Base-by-base conservation (phyloP, 2,888 invertebrate species). In the Ctena decussata region DNA sequence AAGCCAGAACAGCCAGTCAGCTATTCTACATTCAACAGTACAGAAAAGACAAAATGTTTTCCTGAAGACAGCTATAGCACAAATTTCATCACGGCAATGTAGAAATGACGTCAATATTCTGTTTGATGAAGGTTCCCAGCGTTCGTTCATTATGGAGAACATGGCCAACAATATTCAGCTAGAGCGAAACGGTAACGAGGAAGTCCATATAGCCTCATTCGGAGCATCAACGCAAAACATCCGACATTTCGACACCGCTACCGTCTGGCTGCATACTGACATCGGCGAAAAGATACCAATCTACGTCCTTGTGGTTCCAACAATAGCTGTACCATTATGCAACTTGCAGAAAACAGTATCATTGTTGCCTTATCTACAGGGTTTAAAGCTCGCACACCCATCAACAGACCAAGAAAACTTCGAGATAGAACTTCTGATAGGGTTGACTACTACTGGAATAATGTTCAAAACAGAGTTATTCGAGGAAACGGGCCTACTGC, bases 401-500 rank as follows among this genome's bases (percentile, higher is more conserved):
- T 27, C 78, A 32, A 24, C 76, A 44, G 65, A 69, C 27, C 41
- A 72, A 41, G 41, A 30, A 30, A 24, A 72, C 24, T 72, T 72
- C 44, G 72, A 72, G 44, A 46, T 80, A 24, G n/a, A 32, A 32
- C 32, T 80, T n/a, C 32, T 65, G 15, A 74, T 80, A 72, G 74
- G 11, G 74, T 74, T n/a, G 80, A 87, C 44, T 41, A 57, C 30
- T 89, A 84, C 72, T 89, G 85, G 85, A 71, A 81, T 0, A 75
- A 86, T 27, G 87, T 87, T 5, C 75, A 70, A 30, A 75, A 86
- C 46, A 69, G 27, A 0, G 79, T 84, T 21, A 37, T 86, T 11
- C 35, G 82, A 37, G 81, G 84, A 18, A 39, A 80, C 27, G 89
- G 86, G 32, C 89, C 84, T 39, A 86, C 80, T 3, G 86, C 86